Conservation (phyloP, 1,140 invertebrate species). For the Brachionus paranguensis region DNA sequence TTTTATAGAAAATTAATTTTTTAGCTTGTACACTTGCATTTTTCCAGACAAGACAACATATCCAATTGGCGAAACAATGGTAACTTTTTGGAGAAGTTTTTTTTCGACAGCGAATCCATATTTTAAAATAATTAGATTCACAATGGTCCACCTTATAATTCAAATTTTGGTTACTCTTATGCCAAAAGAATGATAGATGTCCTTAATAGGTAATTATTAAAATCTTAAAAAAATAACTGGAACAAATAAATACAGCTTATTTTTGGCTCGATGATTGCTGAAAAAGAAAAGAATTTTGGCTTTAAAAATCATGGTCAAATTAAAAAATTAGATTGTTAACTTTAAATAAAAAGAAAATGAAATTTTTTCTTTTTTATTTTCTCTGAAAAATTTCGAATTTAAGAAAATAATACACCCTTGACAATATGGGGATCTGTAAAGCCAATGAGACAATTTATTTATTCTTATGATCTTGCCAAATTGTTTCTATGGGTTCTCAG, state of each 20-base stretch:
- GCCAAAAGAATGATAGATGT: conserved; percentile 95
- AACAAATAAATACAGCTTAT: too few species aligned
- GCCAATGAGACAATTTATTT: conserved; percentile 92
- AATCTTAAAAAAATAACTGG: background rate
- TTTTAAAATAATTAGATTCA: conserved; percentile 65
- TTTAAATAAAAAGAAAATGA: conserved; percentile 48
- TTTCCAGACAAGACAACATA: conserved; percentile 97
- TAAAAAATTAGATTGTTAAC: too few species aligned
- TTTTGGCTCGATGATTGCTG: too few species aligned
- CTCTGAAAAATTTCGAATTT: background rate
- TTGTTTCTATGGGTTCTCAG: conserved; percentile 83
- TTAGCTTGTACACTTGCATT: conserved; percentile 88
- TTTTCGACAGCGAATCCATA: conserved; percentile 41
- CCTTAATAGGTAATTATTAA: conserved; percentile 63
- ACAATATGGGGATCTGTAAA: conserved; percentile 78
- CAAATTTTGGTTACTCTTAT: conserved; percentile 97
- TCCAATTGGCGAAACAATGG: conserved; percentile 97
- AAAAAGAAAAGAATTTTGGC: too few species aligned
- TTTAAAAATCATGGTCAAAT: background rate
- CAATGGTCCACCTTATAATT: conserved; percentile 89
- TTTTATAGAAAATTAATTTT: background rate
- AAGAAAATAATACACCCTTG: conserved; percentile 55
- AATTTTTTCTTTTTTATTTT: conserved; percentile 40
- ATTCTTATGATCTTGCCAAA: conserved; percentile 82
- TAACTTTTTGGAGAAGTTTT: conserved; percentile 52